Evolutionary conservation across 2,888 invertebrate genomes (phyloP).

Genomic region (Eristalis intricaria): DNA sequence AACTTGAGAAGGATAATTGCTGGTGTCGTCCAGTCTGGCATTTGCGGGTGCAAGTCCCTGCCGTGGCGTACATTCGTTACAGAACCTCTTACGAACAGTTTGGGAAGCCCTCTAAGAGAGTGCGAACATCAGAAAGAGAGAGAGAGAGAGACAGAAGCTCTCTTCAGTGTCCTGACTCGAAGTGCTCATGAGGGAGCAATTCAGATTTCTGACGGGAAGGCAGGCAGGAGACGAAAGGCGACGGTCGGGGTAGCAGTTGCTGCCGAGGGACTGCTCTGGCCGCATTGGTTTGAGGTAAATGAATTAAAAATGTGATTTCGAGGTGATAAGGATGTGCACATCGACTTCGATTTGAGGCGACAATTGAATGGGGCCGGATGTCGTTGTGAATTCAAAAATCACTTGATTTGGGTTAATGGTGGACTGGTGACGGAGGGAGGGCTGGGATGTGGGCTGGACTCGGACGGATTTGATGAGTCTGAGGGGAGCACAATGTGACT

Average conservation of each 20-base stretch:
- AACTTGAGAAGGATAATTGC: constrained; percentile 49
- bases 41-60: background rate
- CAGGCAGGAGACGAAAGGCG: background rate
- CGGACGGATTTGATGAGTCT: background rate
- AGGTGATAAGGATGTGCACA: background rate
- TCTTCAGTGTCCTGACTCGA: background rate
- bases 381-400: background rate
- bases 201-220: background rate
- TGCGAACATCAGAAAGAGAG: background rate
- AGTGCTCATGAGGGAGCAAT: background rate
- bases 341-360: constrained; percentile 1
- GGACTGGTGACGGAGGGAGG: background rate
- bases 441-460: background rate
- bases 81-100: background rate
- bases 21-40: constrained; percentile 57
- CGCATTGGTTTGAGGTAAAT: background rate
- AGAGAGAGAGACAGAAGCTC: background rate
- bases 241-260: background rate
- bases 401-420: background rate
- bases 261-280: background rate
- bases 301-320: constrained; percentile 1
- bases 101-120: background rate
- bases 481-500: too few species aligned
- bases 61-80: background rate
- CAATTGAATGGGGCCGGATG: background rate